phyloP scores from a whole-genome alignment of 2,888 invertebrate genomes.

The Zaprionus bogoriensis region DNA sequence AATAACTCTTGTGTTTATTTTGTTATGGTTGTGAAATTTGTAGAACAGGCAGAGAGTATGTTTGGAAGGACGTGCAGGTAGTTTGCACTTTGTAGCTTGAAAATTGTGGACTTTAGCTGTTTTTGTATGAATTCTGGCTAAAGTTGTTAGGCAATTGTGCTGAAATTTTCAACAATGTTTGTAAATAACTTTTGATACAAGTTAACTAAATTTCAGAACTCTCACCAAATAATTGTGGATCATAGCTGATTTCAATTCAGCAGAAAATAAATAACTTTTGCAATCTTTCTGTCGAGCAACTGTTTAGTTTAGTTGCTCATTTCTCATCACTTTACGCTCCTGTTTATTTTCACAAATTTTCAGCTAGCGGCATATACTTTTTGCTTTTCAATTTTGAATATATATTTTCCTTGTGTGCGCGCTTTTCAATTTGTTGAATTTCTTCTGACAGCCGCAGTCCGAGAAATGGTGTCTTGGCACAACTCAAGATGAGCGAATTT shows the following conservation, averaged over 20 bases:
- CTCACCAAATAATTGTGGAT: not conserved
- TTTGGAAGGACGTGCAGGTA: not conserved
- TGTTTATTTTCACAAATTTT: conserved; percentile 35
- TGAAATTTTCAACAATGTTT: not conserved
- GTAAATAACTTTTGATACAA: not conserved
- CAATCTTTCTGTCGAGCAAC: conserved; percentile 1
- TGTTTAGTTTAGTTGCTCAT: conserved; percentile 21
- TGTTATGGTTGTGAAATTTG: not conserved
- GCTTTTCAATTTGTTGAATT: not conserved
- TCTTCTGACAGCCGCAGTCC: not conserved
- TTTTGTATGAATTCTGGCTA: not conserved
- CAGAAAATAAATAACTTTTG: not conserved
- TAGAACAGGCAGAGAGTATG: not conserved
- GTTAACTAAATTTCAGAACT: not conserved
- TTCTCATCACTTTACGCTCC: conserved; percentile 31
- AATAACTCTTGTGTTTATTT: not conserved
- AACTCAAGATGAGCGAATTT: not conserved
- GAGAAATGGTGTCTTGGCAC: conserved; percentile 4
- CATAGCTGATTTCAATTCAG: not conserved
- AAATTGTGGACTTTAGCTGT: not conserved
- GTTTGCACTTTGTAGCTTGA: not conserved
- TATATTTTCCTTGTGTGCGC: conserved; percentile 27
- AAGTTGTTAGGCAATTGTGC: not conserved
- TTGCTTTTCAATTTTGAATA: conserved; percentile 16
- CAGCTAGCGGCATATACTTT: conserved; percentile 4